These are phyloP conservation scores for Zosterops japonicus DNA, from an alignment of 2,113 vertebrate genomes.

Conservation along the genomic window DNA sequence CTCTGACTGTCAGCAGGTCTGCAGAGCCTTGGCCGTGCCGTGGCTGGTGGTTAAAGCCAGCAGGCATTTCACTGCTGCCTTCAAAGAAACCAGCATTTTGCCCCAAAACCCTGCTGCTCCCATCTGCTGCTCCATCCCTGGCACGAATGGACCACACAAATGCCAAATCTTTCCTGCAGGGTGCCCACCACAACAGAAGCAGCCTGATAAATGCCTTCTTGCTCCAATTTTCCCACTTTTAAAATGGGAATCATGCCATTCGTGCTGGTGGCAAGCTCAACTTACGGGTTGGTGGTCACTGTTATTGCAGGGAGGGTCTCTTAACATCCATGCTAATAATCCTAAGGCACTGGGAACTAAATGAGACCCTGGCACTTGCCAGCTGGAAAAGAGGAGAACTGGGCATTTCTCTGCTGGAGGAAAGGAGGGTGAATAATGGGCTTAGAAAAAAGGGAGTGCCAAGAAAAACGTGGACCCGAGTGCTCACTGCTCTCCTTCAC, in stretches of 20 bases:
- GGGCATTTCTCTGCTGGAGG: background rate
- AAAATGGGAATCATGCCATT: background rate
- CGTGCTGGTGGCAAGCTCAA: background rate
- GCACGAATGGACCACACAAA: fast-evolving
- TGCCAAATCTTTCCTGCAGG: fast-evolving
- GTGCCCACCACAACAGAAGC: too few relatives aligned
- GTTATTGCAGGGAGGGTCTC: background rate
- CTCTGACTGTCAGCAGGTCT: background rate
- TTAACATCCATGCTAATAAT: background rate
- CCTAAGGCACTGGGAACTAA: background rate
- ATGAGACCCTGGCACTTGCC: background rate
- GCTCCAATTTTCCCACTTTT: background rate
- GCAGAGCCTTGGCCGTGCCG: background rate
- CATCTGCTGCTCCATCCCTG: background rate
- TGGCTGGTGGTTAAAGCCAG: background rate
- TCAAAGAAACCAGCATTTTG: background rate
- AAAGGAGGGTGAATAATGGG: background rate
- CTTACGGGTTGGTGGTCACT: background rate
- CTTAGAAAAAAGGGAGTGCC: background rate
- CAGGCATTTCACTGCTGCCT: background rate
- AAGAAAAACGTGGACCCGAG: fast-evolving
- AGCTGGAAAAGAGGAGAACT: background rate
- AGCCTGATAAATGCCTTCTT: fast-evolving
- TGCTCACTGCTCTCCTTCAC: background rate
- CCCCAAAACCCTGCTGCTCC: background rate